Conservation (phyloP, 1,140 invertebrate species). For the Atopsyche davidsoni region DNA sequence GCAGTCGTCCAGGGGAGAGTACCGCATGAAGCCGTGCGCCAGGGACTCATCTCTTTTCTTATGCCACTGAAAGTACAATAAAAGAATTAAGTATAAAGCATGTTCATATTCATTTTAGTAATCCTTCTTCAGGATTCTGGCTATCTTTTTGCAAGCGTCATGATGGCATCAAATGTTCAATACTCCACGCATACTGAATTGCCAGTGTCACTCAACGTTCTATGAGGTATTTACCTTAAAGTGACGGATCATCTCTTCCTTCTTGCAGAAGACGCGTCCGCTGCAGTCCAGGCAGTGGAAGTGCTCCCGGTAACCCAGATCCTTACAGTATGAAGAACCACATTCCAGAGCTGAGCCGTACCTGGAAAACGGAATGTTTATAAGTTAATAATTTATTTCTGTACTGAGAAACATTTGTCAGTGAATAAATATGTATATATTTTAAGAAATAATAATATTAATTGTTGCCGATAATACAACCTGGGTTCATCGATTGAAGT, state of each 20-base stretch:
- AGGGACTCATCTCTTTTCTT: slow-evolving; percentile 96
- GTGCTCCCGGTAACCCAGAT: slow-evolving; percentile 85
- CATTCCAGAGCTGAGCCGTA: slow-evolving; percentile 67
- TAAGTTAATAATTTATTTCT: background rate
- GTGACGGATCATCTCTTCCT: slow-evolving; percentile 98
- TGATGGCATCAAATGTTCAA: too few species aligned
- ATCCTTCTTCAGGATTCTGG: too few species aligned
- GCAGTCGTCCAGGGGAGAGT: slow-evolving; percentile 87
- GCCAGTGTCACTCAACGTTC: too few species aligned
- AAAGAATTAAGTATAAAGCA: too few species aligned
- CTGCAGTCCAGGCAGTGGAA: slow-evolving; percentile 94
- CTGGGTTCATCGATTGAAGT: too few species aligned
- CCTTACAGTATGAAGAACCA: slow-evolving; percentile 72
- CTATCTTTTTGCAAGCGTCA: too few species aligned
- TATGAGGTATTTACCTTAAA: slow-evolving; percentile 52
- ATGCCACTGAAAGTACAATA: slow-evolving; percentile 88
- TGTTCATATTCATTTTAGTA: too few species aligned
- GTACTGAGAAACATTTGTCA: background rate
- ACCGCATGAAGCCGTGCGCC: slow-evolving; percentile 92
- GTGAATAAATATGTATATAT: background rate
- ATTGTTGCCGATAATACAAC: background rate
- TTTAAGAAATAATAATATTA: background rate
- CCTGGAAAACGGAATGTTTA: slow-evolving; percentile 29
- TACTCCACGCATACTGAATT: too few species aligned
- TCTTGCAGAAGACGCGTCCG: slow-evolving; percentile 87